Conservation (phyloP, 2,888 invertebrate genomes). For the Meta bourneti region DNA sequence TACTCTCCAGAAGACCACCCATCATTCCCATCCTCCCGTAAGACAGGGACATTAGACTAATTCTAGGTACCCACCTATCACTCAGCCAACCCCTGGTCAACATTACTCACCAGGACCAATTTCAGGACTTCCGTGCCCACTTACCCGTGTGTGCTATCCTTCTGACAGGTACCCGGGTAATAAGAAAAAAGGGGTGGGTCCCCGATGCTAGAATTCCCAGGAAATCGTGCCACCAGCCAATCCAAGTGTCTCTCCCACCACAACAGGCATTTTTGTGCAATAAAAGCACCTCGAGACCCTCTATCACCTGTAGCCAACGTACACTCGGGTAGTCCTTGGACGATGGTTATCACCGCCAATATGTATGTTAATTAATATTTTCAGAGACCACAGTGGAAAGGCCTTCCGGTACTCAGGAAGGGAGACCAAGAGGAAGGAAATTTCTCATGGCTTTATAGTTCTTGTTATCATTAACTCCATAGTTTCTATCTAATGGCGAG, state of each 20-base stretch:
- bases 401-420: conserved; percentile 46
- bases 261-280: background rate
- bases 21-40: background rate
- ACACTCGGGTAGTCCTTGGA: conserved; percentile 12
- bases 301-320: conserved; percentile 21
- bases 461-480: background rate
- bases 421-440: background rate
- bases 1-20: conserved; percentile 7
- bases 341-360: conserved; percentile 54
- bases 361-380: conserved; percentile 69
- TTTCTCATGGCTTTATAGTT: conserved; percentile 30
- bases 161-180: conserved; percentile 27
- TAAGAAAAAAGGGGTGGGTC: conserved; percentile 42
- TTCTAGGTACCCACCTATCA: conserved; percentile 24
- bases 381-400: conserved; percentile 11
- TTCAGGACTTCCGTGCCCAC: conserved; percentile 18
- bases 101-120: conserved; percentile 52
- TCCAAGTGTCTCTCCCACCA: conserved; percentile 22
- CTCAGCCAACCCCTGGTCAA: conserved; percentile 2
- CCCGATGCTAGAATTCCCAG: conserved; percentile 9
- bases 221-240: conserved; percentile 21
- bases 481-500: conserved; percentile 35
- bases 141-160: conserved; percentile 22
- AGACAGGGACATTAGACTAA: conserved; percentile 5
- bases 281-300: conserved; percentile 6